Evolutionary conservation across 1,140 invertebrate genomes (phyloP), one percentile per base, ranked within the genome.

Genomic region (Drosophila fuyamai): DNA sequence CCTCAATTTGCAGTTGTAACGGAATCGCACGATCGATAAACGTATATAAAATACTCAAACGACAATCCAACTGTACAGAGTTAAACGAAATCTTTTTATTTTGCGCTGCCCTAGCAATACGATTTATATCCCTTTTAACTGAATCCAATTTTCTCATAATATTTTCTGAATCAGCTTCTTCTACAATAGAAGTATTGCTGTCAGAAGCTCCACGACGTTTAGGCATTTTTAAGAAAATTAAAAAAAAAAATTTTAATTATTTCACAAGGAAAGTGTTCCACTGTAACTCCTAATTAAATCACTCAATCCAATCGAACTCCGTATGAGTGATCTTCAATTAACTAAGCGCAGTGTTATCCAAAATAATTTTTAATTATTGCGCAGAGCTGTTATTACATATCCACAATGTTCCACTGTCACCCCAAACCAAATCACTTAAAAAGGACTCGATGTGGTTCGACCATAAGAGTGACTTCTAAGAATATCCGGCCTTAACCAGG

Each of bases 81-180:
- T 36, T 27, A 23, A 47, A 27, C 18, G 29, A 53, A 53, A 36
- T 53, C 5, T 18, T 36, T 53, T 36, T 36, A 51, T 35, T 35
- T 51, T 51, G 14, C 29, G 16, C 29, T 5, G 50, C 10, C 35
- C 18, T 12, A 35, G 29, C 50, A 35, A 51, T 6, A 14, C 29
- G 50, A 51, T 51, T 16, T 16, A 53, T 36, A 35, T 53, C 50
- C 13, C 7, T 35, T 35, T 53, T 53, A 53, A 36, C 32, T 53
- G 32, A 53, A 32, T 50, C 32, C 9, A 53, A 53, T 36, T 36
- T 53, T 51, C 0, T 32, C 27, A 16, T 16, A 51, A 12, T 10
- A 51, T 29, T 10, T 51, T 47, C 27, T 14, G 3, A 36, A 18
- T 53, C 29, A 16, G 32, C 32, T 36, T 47, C 6, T n/a, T 13